These are phyloP conservation scores for Anomalospiza imberbis DNA, from an alignment of 2,797 vertebrate genomes.

Conservation along the genomic window DNA sequence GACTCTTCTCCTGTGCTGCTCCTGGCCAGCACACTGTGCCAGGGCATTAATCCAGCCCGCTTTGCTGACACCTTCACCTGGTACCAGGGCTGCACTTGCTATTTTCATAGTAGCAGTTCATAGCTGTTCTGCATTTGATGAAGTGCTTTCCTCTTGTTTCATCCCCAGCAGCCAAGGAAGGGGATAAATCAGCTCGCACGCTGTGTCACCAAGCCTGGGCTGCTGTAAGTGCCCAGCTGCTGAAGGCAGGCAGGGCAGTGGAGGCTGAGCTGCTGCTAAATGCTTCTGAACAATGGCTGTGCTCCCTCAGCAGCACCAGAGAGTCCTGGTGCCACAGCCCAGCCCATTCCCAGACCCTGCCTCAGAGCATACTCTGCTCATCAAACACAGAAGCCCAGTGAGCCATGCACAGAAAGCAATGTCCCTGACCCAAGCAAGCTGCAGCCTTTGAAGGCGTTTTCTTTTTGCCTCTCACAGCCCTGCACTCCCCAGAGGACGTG, in stretches of 20 bases:
- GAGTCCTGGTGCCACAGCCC: neutral
- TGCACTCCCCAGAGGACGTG: neutral
- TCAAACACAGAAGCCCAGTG: neutral
- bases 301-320: neutral
- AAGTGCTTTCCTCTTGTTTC: neutral
- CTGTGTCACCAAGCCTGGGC: neutral
- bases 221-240: neutral
- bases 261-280: neutral
- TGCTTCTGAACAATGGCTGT: neutral
- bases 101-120: neutral
- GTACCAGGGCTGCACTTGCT: neutral
- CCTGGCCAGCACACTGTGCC: neutral
- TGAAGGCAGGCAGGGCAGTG: neutral
- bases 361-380: neutral
- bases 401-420: neutral
- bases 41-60: neutral
- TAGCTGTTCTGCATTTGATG: neutral
- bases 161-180: neutral
- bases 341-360: neutral
- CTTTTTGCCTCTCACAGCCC: neutral
- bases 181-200: neutral
- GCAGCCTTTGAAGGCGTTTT: neutral
- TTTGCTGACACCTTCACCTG: neutral
- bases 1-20: neutral
- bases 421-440: neutral